A percentile compares a stretch with the other conserved stretches of the same genome.
phyloP scores from a whole-genome alignment of 2,113 vertebrate genomes.

The Apteryx owenii region DNA sequence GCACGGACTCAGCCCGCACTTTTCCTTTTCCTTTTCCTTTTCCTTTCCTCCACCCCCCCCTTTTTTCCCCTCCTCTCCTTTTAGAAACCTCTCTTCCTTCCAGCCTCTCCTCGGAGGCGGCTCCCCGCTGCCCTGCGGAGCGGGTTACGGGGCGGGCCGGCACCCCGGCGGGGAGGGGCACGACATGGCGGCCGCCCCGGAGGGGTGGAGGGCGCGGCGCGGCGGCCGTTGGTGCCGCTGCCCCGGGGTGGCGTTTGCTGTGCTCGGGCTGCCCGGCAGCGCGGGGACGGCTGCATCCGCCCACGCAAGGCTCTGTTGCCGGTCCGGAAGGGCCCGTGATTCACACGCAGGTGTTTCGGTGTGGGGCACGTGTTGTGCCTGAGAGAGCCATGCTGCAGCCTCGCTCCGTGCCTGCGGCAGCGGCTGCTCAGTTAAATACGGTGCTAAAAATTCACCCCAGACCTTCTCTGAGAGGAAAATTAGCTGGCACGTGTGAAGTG shows the following conservation, averaged over 20 bases:
- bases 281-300: too few relatives aligned
- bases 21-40: too few relatives aligned
- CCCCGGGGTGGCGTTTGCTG: rapidly evolving
- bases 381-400: not conserved
- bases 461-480: rapidly evolving
- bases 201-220: rapidly evolving
- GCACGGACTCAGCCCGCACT: too few relatives aligned
- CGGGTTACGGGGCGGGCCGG: rapidly evolving
- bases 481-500: rapidly evolving
- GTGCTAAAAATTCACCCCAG: not conserved
- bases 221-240: rapidly evolving
- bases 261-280: rapidly evolving
- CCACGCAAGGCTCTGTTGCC: too few relatives aligned
- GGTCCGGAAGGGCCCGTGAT: not conserved
- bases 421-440: rapidly evolving
- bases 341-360: rapidly evolving
- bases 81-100: rapidly evolving
- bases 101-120: rapidly evolving
- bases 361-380: rapidly evolving
- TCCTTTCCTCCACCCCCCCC: too few relatives aligned
- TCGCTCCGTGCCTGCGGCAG: too few relatives aligned
- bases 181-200: rapidly evolving
- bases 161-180: not conserved
- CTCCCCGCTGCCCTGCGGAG: rapidly evolving
- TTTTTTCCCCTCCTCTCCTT: too few relatives aligned